Conservation (phyloP, 2,797 vertebrate genomes). For the Remorina albescens region DNA sequence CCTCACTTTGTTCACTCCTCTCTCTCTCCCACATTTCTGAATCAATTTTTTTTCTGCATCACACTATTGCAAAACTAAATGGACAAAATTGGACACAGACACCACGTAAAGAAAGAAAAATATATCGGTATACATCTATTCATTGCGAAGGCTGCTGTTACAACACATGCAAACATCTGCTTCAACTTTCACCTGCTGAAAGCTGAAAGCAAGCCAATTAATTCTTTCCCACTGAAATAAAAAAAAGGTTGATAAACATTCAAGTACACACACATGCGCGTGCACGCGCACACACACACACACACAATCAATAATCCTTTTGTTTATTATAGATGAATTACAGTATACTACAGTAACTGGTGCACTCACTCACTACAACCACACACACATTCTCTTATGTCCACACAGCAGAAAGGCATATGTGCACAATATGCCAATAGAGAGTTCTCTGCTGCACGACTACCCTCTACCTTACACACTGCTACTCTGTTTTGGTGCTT, state of each 20-base stretch:
- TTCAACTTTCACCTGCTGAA: constrained; percentile 1
- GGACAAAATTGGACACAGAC: not conserved
- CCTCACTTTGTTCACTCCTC: constrained; percentile 30
- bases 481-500: constrained; percentile 37
- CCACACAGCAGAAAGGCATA: constrained; percentile 17
- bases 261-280: not conserved
- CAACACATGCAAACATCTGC: not conserved
- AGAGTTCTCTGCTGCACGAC: constrained; percentile 13
- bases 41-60: constrained; percentile 53
- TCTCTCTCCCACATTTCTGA: constrained; percentile 2
- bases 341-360: no score
- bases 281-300: no score
- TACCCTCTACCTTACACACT: constrained; percentile 39
- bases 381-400: not conserved
- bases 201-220: constrained; percentile 33
- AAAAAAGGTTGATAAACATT: constrained; percentile 1
- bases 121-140: not conserved
- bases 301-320: no score
- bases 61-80: constrained; percentile 12
- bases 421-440: not conserved
- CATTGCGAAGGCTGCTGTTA: not conserved
- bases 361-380: constrained; percentile 16
- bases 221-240: constrained; percentile 13
- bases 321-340: constrained; percentile 19
- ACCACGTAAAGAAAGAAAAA: not conserved